Evolutionary conservation across 1,140 invertebrate species (phyloP), one percentile per base, ranked within the genome.

Genomic region (Trichomalopsis sarcophagae): DNA sequence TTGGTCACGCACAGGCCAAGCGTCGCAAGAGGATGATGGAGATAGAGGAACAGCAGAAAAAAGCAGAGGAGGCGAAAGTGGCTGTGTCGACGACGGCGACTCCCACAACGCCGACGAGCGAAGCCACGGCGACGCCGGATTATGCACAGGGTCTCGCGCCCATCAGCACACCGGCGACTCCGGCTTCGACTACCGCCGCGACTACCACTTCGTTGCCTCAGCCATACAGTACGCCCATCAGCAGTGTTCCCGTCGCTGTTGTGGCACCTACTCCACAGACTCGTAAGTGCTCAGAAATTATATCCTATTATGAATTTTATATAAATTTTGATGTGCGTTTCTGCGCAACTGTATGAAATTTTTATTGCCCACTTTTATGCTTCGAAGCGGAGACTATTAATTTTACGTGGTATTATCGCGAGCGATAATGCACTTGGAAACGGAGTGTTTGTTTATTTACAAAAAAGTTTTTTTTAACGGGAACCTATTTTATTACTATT

Each of bases 1-100:
- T 95, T n/a, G 95, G 95, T 7, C 95, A 95, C 90, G 94, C 94
- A 0, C 94, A 95, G 14, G 94, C 94, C 2, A 95, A 95, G 82
- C 94, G 94, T 87, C 92, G 94, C 11, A 95, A 94, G 87, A 93
- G 94, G 11, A 93, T 94, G 88, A 91, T 91, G 95, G 97, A 98
- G 93, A 92, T 97, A 89, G 97, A 98, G 91, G 97, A 97, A 86
- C 94, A 95, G 77, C 94, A 95, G 5, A 96, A 96, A 88, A 96
- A 96, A 87, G 95, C 94, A 33, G 94, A 94, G 30, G 95, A 96
- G 88, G 94, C 94, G 47, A 93, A 94, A 87, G 93, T 93, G 81
- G 93, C 94, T 0, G 92, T 93, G 0, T 92, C 94, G 3, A 93
- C 93, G 62, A 90, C 92, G 4, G 91, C 93, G 71, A 88, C 93